Conservation (phyloP, 2,113 vertebrate genomes). For the Pachypanchax playfairii region DNA sequence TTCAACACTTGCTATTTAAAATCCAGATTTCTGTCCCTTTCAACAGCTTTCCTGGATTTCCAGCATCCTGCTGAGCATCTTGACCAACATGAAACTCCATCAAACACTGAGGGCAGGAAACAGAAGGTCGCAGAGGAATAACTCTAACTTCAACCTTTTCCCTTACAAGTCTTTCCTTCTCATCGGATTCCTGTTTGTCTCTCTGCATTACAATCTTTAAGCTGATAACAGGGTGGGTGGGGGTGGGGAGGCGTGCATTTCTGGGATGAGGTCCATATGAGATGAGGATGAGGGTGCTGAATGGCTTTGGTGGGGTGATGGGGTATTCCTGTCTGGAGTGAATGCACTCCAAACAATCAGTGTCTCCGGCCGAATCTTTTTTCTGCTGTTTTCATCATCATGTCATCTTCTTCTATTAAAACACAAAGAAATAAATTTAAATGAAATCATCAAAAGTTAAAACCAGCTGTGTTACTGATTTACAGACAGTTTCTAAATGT, state of each 20-base stretch:
- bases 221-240: slow-evolving; percentile 64
- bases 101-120: slow-evolving; percentile 25
- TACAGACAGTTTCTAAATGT: too few species aligned
- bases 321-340: not conserved
- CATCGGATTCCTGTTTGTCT: not conserved
- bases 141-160: slow-evolving; percentile 31
- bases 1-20: slow-evolving; percentile 6
- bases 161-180: not conserved
- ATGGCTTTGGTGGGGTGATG: not conserved
- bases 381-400: slow-evolving; percentile 66
- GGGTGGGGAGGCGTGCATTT: slow-evolving; percentile 41
- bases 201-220: slow-evolving; percentile 67
- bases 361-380: slow-evolving; percentile 74
- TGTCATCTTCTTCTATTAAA: slow-evolving; percentile 66
- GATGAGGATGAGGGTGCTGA: not conserved
- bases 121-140: slow-evolving; percentile 30
- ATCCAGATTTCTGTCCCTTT: slow-evolving; percentile 9
- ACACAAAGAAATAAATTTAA: too few species aligned
- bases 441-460: too few species aligned
- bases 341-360: slow-evolving; percentile 46
- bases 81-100: slow-evolving; percentile 14
- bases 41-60: not conserved
- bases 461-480: too few species aligned
- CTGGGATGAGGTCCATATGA: slow-evolving; percentile 36
- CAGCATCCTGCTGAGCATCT: slow-evolving; percentile 12